Evolutionary conservation across 2,888 invertebrate species (phyloP).

Genomic region (Onchidella celtica): DNA sequence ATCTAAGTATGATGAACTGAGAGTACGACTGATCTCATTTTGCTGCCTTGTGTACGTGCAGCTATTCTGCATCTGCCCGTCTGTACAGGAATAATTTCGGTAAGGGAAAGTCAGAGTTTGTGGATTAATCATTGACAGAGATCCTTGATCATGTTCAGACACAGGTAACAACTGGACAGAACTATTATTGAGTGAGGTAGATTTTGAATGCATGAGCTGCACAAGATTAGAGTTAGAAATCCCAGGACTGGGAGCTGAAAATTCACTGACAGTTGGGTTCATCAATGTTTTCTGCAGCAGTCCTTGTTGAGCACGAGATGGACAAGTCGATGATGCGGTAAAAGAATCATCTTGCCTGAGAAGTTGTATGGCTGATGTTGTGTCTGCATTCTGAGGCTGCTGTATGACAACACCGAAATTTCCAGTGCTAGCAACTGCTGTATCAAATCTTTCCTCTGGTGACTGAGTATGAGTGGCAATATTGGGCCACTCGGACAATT

Average conservation of each 20-base stretch:
- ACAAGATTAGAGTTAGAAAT: too few species aligned
- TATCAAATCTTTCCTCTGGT: not conserved
- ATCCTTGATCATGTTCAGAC: not conserved
- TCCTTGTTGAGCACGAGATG: not conserved
- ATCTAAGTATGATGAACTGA: not conserved
- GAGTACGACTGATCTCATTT: not conserved
- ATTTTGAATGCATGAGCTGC: not conserved
- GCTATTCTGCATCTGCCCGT: not conserved
- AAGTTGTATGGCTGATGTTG: not conserved
- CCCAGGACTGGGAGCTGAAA: not conserved
- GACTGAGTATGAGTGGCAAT: too few species aligned
- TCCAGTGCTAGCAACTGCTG: too few species aligned
- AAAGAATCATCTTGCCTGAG: not conserved
- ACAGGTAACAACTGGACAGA: too few species aligned
- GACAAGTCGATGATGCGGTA: not conserved
- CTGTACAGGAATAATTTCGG: not conserved
- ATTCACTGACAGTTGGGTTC: not conserved
- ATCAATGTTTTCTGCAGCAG: not conserved
- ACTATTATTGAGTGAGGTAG: too few species aligned
- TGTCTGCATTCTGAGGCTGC: not conserved
- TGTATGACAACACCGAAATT: not conserved
- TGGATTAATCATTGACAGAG: too few species aligned
- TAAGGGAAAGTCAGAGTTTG: not conserved
- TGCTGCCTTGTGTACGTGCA: too few species aligned
- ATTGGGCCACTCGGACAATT: too few species aligned